Conservation (phyloP, 2,888 invertebrate species). For the Neuroscelio doddi region DNA sequence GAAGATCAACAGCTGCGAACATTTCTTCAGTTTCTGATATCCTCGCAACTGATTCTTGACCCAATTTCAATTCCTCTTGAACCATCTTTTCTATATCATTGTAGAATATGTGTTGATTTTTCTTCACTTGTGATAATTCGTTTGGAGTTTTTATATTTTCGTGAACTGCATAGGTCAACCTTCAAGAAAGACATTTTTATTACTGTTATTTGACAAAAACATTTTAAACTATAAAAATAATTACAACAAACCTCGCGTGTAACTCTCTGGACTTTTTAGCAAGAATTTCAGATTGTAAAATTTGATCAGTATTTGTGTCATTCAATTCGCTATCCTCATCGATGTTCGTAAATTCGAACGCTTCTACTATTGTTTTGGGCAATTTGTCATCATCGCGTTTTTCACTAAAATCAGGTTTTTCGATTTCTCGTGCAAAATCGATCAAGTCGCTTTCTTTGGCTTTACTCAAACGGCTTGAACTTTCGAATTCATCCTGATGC, state of each 20-base stretch:
- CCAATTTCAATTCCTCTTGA: slow-evolving; percentile 8
- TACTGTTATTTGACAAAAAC: too few species aligned
- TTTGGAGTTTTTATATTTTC: neutral
- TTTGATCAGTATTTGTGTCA: slow-evolving; percentile 15
- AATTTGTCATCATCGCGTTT: slow-evolving; percentile 16
- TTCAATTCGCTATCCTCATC: slow-evolving; percentile 34
- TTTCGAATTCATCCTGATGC: slow-evolving; percentile 21
- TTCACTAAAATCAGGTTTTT: slow-evolving; percentile 32
- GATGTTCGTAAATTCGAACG: slow-evolving; percentile 47
- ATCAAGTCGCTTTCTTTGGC: slow-evolving; percentile 26
- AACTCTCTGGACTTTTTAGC: slow-evolving; percentile 58
- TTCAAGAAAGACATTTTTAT: slow-evolving; percentile 1
- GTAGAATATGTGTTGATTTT: neutral
- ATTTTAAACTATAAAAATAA: too few species aligned
- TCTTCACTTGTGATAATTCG: neutral
- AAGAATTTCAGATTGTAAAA: slow-evolving; percentile 31
- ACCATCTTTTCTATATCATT: slow-evolving; percentile 8
- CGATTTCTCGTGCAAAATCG: slow-evolving; percentile 30
- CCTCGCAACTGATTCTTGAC: neutral
- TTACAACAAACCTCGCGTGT: slow-evolving; percentile 57
- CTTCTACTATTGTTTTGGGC: slow-evolving; percentile 11
- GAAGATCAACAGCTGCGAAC: neutral
- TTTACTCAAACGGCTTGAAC: slow-evolving; percentile 28
- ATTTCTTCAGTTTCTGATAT: neutral
- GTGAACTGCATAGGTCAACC: neutral